These are phyloP conservation scores for Pterocles gutturalis DNA, from an alignment of 2,113 vertebrate genomes.

Conservation along the genomic window DNA sequence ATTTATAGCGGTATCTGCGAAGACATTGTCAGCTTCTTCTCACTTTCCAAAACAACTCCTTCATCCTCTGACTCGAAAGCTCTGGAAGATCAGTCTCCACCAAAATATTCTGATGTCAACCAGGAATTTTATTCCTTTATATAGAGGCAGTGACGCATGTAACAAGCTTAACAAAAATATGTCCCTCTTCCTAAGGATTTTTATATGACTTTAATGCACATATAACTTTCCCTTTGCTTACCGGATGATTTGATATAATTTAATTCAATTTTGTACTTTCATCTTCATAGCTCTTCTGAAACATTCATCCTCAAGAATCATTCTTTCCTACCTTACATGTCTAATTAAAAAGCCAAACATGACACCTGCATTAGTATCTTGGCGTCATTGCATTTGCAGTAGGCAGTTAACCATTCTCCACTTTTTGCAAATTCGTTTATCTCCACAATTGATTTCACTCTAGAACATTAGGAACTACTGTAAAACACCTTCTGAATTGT, in stretches of 20 bases:
- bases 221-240: not conserved
- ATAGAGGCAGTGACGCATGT: not conserved
- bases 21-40: not conserved
- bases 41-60: not conserved
- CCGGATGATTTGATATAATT: not conserved
- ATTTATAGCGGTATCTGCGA: not conserved
- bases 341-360: not conserved
- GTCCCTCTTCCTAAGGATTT: not conserved
- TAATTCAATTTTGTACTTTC: not conserved
- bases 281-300: not conserved
- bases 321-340: not conserved
- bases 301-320: not conserved
- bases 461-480: not conserved
- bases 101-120: not conserved
- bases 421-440: not conserved
- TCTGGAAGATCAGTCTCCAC: not conserved
- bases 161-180: constrained; percentile 21
- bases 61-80: not conserved
- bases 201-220: not conserved
- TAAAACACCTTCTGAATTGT: not conserved
- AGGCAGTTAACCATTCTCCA: accelerated
- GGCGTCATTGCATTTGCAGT: not conserved
- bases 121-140: constrained; percentile 8
- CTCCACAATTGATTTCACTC: not conserved
- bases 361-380: accelerated